Evolutionary conservation across 2,797 vertebrate species (phyloP).

Genomic region (Sebastes minor): DNA sequence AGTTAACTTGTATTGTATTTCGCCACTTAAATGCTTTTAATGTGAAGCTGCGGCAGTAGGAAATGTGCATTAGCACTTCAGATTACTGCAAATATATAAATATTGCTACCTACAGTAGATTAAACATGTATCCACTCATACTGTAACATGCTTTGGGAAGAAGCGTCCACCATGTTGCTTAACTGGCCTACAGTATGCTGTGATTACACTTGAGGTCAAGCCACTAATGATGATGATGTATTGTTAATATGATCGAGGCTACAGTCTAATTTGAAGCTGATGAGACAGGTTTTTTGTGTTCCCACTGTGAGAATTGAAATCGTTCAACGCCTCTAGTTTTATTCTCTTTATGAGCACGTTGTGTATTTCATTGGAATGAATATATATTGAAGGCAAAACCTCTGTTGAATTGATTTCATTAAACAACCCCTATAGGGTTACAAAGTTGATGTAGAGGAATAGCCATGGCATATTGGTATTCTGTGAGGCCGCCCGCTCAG

Average conservation of each 20-base stretch:
- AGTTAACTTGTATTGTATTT: too few species aligned
- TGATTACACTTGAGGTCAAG: conserved; percentile 9
- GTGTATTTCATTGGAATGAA: not conserved
- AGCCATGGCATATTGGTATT: conserved; percentile 50
- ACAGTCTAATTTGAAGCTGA: conserved; percentile 13
- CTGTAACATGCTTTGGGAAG: not conserved
- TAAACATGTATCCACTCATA: not conserved
- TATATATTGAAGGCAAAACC: not conserved
- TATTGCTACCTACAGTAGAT: not conserved
- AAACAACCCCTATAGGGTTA: conserved; percentile 1
- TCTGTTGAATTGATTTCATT: conserved; percentile 12
- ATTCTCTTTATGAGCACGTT: not conserved
- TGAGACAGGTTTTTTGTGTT: conserved; percentile 1
- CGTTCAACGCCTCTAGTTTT: not conserved
- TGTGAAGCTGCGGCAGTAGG: too few species aligned
- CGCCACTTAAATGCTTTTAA: too few species aligned
- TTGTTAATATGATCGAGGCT: not conserved
- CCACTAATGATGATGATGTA: conserved; percentile 16
- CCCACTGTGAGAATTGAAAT: not conserved
- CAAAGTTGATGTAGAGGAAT: conserved; percentile 5
- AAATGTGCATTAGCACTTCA: too few species aligned
- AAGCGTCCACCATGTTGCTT: not conserved
- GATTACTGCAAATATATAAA: too few species aligned
- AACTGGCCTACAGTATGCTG: not conserved
- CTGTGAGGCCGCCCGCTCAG: conserved; percentile 38